phyloP scores from a whole-genome alignment of 1,140 invertebrate genomes.

The Arctopsyche grandis region DNA sequence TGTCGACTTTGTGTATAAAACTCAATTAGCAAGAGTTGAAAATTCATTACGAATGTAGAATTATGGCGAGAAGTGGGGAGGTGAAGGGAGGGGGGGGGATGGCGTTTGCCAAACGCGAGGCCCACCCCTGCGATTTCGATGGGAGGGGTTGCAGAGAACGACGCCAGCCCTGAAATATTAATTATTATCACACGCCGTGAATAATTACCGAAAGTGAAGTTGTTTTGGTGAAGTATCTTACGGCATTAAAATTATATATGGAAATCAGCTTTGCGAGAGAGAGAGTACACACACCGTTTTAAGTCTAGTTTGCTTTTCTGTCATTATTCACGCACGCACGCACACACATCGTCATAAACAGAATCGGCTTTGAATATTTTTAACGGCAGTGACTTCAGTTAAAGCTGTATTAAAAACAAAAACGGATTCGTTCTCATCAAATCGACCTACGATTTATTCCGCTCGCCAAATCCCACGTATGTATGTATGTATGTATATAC shows the following conservation, averaged over 20 bases:
- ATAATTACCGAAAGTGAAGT: slow-evolving; percentile 34
- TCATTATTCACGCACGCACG: not conserved
- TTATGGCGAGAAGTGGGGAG: not conserved
- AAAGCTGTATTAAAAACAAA: no score
- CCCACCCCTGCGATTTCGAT: slow-evolving; percentile 1
- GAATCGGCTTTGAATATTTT: no score
- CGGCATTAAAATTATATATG: slow-evolving; percentile 37
- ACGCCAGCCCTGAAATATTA: slow-evolving; percentile 26
- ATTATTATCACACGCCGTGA: slow-evolving; percentile 30
- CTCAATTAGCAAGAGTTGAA: slow-evolving; percentile 14
- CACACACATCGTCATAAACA: no score
- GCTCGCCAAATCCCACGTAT: no score
- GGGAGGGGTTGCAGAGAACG: not conserved
- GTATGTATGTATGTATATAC: no score
- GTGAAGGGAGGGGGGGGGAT: no score
- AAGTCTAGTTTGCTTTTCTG: slow-evolving; percentile 29
- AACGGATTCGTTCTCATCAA: no score
- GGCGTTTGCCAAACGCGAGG: no score
- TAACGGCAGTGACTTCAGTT: no score
- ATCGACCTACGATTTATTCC: no score
- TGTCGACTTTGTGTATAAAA: not conserved
- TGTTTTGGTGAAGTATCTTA: slow-evolving; percentile 31
- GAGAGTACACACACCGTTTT: slow-evolving; percentile 4
- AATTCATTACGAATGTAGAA: slow-evolving; percentile 25
- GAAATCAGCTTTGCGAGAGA: slow-evolving; percentile 28